These are phyloP conservation scores for Sceloporus undulatus DNA, from an alignment of 2,113 vertebrate species.

Conservation along the genomic window DNA sequence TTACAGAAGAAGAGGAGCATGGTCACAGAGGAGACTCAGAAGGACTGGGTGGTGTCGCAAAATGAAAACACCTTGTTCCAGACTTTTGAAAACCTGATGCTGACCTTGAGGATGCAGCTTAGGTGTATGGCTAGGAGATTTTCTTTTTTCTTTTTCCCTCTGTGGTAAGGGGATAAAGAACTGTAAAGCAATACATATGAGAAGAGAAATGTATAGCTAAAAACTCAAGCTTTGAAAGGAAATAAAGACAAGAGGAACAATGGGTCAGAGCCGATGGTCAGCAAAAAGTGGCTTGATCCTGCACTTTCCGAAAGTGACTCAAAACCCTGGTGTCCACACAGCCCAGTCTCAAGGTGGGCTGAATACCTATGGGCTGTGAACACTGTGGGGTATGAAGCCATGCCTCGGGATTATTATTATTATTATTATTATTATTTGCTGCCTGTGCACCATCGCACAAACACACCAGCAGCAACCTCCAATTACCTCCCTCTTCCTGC, in stretches of 20 bases:
- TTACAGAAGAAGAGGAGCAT: background rate
- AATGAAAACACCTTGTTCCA: background rate
- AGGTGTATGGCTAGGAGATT: background rate
- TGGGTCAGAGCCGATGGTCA: too few species aligned
- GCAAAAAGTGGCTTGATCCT: too few species aligned
- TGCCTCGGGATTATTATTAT: too few species aligned
- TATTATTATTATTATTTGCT: too few species aligned
- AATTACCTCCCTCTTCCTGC: too few species aligned
- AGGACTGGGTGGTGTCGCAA: background rate
- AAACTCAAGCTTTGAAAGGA: background rate
- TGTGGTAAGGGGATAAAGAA: background rate
- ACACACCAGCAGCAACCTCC: too few species aligned
- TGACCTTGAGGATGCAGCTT: background rate
- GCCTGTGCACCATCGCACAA: too few species aligned
- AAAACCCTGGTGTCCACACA: too few species aligned
- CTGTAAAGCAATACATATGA: background rate
- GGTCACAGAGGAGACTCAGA: background rate
- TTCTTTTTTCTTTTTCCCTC: background rate
- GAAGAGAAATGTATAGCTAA: background rate
- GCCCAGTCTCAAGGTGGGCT: too few species aligned
- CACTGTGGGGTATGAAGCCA: too few species aligned
- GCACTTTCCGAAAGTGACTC: too few species aligned
- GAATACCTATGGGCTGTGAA: too few species aligned
- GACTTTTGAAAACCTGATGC: background rate
- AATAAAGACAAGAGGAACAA: background rate